Evolutionary conservation across 2,888 invertebrate species (phyloP).

Genomic region (Dolomedes plantarius): DNA sequence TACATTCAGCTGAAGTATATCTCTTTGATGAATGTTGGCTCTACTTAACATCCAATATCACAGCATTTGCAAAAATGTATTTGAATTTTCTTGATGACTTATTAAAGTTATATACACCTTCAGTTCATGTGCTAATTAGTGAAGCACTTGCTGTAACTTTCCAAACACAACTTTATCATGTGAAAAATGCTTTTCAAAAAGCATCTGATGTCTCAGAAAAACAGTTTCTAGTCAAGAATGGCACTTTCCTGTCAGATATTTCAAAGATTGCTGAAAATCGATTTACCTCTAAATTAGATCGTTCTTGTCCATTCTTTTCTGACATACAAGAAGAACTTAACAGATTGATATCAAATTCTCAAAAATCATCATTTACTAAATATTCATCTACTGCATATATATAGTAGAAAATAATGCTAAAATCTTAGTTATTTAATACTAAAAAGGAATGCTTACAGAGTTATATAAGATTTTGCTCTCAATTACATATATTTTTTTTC

Average conservation of each 20-base stretch:
- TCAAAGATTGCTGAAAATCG: constrained; percentile 82
- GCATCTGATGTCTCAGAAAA: constrained; percentile 73
- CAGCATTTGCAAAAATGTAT: constrained; percentile 87
- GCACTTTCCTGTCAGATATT: constrained; percentile 83
- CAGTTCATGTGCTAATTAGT: constrained; percentile 82
- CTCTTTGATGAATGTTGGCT: constrained; percentile 84
- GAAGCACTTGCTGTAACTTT: constrained; percentile 85
- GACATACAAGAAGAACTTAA: constrained; percentile 72
- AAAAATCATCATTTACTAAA: constrained; percentile 61
- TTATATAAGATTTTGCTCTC: no score
- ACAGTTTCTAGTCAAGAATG: constrained; percentile 82
- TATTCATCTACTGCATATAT: constrained; percentile 70
- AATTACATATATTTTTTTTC: no score
- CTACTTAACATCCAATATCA: constrained; percentile 86
- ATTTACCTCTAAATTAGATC: constrained; percentile 78
- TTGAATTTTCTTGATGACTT: constrained; percentile 86
- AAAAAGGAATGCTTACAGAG: no score
- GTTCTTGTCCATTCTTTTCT: constrained; percentile 73
- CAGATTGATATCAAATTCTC: constrained; percentile 52
- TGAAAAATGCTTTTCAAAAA: constrained; percentile 78
- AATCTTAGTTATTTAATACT: no score
- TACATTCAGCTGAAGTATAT: constrained; percentile 82
- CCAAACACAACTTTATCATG: constrained; percentile 84
- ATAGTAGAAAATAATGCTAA: neutral
- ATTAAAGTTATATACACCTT: constrained; percentile 82